Evolutionary conservation across 2,888 invertebrate genomes (phyloP).

Genomic region (Timema podura): DNA sequence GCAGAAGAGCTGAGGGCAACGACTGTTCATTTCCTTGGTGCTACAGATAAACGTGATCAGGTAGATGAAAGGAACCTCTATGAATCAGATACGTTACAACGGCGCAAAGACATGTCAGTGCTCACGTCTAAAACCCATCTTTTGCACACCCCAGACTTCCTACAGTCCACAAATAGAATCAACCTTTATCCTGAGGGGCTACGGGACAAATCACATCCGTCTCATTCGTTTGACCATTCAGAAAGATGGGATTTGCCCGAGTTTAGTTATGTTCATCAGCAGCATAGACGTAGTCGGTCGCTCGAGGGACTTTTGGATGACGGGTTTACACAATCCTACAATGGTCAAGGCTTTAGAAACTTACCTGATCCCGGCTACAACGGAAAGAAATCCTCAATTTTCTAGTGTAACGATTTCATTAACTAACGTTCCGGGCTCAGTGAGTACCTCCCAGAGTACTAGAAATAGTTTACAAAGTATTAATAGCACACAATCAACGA

Average conservation of each 20-base stretch:
- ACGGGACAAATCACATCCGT: constrained; percentile 40
- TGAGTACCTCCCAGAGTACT: neutral
- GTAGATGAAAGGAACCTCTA: constrained; percentile 70
- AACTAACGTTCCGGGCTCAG: constrained; percentile 4
- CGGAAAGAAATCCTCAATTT: neutral
- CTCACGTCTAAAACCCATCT: neutral
- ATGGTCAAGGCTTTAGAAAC: neutral
- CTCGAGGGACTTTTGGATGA: constrained; percentile 57
- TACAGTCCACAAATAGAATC: constrained; percentile 33
- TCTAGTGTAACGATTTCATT: constrained; percentile 13
- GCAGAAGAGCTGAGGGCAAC: constrained; percentile 43
- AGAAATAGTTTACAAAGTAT: too few relatives aligned
- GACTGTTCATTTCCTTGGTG: constrained; percentile 40
- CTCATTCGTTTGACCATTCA: too few relatives aligned
- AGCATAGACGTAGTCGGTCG: constrained; percentile 52
- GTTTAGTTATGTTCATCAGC: neutral
- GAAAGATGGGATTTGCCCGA: too few relatives aligned
- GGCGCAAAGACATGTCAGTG: constrained; percentile 42
- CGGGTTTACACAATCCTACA: neutral
- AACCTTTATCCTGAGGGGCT: constrained; percentile 46
- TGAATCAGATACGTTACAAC: constrained; percentile 60
- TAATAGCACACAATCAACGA: too few relatives aligned
- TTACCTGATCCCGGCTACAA: neutral
- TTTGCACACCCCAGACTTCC: constrained; percentile 6
- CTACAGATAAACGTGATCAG: constrained; percentile 42